Evolutionary conservation across 2,113 vertebrate species (phyloP).

Genomic region (Forbesichthys papilliferus): DNA sequence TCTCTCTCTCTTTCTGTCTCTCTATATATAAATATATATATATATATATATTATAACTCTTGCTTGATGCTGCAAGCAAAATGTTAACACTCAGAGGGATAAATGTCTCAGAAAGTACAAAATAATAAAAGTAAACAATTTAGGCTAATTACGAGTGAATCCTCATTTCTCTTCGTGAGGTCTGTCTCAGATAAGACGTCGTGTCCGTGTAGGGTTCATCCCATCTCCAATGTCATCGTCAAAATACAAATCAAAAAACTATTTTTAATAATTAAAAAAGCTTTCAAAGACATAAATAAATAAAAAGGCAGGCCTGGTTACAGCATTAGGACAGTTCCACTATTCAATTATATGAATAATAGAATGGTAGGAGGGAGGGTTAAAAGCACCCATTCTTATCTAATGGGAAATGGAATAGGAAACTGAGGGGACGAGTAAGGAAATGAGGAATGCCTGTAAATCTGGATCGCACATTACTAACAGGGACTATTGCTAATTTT

Average conservation of each 20-base stretch:
- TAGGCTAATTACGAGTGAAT: background rate
- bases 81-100: background rate
- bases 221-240: too few species aligned
- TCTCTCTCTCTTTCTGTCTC: too few species aligned
- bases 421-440: conserved; percentile 11
- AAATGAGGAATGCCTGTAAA: background rate
- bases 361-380: conserved; percentile 34
- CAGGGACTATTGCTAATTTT: too few species aligned
- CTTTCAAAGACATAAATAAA: background rate
- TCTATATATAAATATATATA: too few species aligned
- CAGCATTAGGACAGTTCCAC: conserved; percentile 42
- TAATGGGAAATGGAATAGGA: conserved; percentile 28
- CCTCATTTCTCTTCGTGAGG: background rate
- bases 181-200: too few species aligned
- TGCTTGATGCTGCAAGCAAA: conserved; percentile 2
- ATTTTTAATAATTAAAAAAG: background rate
- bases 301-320: conserved; percentile 5
- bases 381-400: conserved; percentile 34
- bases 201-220: too few species aligned
- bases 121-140: background rate
- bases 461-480: background rate
- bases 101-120: background rate
- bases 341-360: conserved; percentile 62
- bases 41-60: background rate
- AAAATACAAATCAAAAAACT: background rate